Base-by-base conservation (phyloP, 1,140 invertebrate species). In the Bombus waltoni region DNA sequence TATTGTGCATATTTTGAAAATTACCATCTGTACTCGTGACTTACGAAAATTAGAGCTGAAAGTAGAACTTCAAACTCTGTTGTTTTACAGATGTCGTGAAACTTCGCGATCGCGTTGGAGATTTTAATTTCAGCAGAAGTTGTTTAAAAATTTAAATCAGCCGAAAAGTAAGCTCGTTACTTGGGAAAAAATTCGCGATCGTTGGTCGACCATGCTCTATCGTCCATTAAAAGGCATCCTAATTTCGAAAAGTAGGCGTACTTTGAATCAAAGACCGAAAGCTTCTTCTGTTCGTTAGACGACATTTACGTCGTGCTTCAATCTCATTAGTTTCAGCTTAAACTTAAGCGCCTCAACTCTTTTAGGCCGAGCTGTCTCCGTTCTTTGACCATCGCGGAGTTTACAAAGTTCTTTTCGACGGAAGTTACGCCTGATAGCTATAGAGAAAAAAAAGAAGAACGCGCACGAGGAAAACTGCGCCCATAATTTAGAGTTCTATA, bases 281-380 rank as follows among this genome's bases (percentile, higher is more conserved):
- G 92, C 92, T 92, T 86, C 92, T 92, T 94, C 85, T 80, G 88
- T 89, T 93, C 87, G 87, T 93, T 92, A 92, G 84, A 86, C 83
- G 80, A 89, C 82, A 85, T 90, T 91, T 91, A 85, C 70, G 73
- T 87, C 83, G 89, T 82, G 89, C 92, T 91, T 90, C 87, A 83
- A 85, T 92, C 92, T 93, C 90, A 92, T 93, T 93, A 91, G 87
- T 86, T 85, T 81, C 91, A 90, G 90, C 93, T 94, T 93, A 93
- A 89, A 92, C 79, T 93, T 94, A 93, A 93, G 92, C 91, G 81
- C 89, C 88, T 86, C 90, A 75, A 91, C 91, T 93, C 88, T 94
- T 92, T 93, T 86, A 85, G 87, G 68, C 78, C 75, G 87, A 82
- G 76, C 81, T 42, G 66, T 71, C 73, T 85, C 82, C 75, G 84